Evolutionary conservation across 2,113 vertebrate genomes (phyloP).

Genomic region (Prionailurus viverrinus): DNA sequence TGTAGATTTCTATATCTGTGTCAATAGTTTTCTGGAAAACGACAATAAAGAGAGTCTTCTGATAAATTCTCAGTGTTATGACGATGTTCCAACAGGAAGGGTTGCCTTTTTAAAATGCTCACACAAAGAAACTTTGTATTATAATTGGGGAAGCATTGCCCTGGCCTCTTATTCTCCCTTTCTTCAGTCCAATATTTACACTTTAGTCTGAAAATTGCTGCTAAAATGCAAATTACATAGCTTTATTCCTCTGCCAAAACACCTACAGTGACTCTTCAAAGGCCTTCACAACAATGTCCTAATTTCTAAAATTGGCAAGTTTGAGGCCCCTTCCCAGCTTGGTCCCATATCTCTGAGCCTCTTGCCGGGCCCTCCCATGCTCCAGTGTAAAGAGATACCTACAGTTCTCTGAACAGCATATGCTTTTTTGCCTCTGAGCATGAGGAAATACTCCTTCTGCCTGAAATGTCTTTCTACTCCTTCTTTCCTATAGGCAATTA

Average conservation of each 20-base stretch:
- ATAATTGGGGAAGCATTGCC: background rate
- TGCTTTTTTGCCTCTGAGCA: background rate
- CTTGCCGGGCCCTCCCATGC: background rate
- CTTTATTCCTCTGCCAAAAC: background rate
- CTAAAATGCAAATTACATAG: background rate
- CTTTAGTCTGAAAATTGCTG: background rate
- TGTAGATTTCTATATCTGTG: background rate
- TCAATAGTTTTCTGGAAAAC: background rate
- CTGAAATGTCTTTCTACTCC: background rate
- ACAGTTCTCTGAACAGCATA: rapidly evolving
- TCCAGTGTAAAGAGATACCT: background rate
- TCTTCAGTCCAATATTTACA: background rate
- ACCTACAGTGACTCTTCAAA: background rate
- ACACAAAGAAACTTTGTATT: background rate
- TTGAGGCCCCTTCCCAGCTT: rapidly evolving
- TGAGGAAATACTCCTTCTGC: background rate
- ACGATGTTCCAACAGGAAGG: constrained; percentile 4
- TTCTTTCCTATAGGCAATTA: background rate
- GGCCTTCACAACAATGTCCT: background rate
- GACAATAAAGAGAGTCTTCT: background rate
- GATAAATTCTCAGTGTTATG: background rate
- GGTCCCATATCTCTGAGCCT: background rate
- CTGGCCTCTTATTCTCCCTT: background rate
- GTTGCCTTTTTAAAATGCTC: background rate
- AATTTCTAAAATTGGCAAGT: background rate